Conservation (phyloP, 2,888 invertebrate species). For the Drosophila infuscata region DNA sequence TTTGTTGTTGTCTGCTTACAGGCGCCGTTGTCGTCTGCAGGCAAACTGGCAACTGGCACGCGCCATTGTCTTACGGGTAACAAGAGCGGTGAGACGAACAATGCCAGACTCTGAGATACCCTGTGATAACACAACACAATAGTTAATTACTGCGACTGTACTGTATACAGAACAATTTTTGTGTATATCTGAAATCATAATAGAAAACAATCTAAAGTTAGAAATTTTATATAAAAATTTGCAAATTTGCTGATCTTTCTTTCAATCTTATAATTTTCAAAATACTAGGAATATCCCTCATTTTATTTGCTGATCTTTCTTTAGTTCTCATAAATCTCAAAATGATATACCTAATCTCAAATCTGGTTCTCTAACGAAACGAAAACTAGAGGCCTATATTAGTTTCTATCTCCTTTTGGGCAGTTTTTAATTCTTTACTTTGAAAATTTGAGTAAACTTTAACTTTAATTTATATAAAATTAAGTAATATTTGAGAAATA, state of each 20-base stretch:
- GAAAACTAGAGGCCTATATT: not conserved
- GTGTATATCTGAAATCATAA: not conserved
- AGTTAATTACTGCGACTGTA: not conserved
- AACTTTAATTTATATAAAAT: not conserved
- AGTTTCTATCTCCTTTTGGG: not conserved
- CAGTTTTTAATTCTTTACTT: not conserved
- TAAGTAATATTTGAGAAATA: not conserved
- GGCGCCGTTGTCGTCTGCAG: slow-evolving; percentile 63
- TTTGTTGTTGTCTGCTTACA: slow-evolving; percentile 63
- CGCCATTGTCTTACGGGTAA: slow-evolving; percentile 55
- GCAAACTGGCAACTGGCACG: slow-evolving; percentile 55
- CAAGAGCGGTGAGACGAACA: not conserved
- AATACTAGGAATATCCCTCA: too few relatives aligned
- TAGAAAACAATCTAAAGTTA: too few relatives aligned
- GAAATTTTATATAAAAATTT: too few relatives aligned
- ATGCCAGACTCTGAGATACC: slow-evolving; percentile 2
- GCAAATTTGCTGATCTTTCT: too few relatives aligned
- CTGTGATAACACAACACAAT: not conserved
- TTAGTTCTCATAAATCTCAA: not conserved
- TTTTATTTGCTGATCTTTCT: not conserved
- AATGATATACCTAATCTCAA: rapidly evolving
- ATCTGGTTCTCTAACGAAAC: not conserved
- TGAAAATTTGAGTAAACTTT: not conserved
- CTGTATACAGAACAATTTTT: rapidly evolving
- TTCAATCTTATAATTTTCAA: not conserved